Conservation (phyloP, 2,113 vertebrate species). For the Laterallus jamaicensis region DNA sequence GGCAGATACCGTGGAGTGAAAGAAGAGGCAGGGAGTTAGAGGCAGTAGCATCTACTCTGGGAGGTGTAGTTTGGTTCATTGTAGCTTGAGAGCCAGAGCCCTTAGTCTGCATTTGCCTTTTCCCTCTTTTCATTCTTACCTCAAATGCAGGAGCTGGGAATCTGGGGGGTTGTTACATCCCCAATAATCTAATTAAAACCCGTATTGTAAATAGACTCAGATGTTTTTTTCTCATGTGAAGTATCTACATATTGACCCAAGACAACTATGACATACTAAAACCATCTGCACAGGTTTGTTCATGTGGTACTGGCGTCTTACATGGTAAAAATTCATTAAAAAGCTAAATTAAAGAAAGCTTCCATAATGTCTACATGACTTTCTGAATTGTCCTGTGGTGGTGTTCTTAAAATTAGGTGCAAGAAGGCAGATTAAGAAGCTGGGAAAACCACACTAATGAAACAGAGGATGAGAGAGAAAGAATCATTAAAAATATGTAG, state of each 20-base stretch:
- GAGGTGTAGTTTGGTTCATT: background rate
- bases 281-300: background rate
- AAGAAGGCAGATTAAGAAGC: background rate
- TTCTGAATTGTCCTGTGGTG: background rate
- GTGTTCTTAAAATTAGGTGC: background rate
- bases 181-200: background rate
- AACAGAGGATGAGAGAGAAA: background rate
- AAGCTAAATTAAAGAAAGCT: background rate
- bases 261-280: background rate
- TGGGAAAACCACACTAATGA: background rate
- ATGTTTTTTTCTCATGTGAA: background rate
- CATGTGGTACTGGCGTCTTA: background rate
- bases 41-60: background rate
- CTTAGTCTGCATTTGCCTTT: background rate
- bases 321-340: background rate
- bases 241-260: background rate
- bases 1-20: background rate
- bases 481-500: background rate
- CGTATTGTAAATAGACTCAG: background rate
- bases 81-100: background rate
- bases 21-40: background rate
- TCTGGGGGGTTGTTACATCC: background rate
- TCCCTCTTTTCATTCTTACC: background rate
- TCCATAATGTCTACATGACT: background rate
- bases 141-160: background rate